Base-by-base conservation (phyloP, 2,888 invertebrate genomes). In the Rhabditophanes sp. region DNA sequence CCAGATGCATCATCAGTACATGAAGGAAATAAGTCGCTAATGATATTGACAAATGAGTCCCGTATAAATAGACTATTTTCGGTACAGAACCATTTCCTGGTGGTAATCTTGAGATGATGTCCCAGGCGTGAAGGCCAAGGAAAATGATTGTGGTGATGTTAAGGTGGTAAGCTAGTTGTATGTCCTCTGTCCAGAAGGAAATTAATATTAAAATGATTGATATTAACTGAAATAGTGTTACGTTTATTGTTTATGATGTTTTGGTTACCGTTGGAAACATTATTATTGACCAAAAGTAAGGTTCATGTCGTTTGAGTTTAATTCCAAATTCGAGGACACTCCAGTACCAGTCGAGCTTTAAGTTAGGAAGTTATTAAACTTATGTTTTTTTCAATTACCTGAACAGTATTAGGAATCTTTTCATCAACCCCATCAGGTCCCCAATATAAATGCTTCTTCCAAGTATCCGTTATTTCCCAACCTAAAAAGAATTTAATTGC, bases 261-360 rank as follows among this genome's bases (percentile, higher is more conserved):
- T 5, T n/a, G 6, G 41, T 34, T 25, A 63, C 56, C 30, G 44
- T 44, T 7, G 64, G 64, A 15, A 52, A 12, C 4, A 56, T 15
- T 19, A 57, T 26, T 3, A 56, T 54, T 27, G 46, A 27, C 8
- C 41, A 36, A 33, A 50, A 48, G 35, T 64, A 64, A 7, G 64
- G 64, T 1, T 54, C 46, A 20, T 64, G 63, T 5, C 64, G 47
- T 24, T 50, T 42, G 14, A 64, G 29, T 12, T 37, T 29, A 7
- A 64, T 37, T 17, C 64, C 59, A 25, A 64, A 64, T 35, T 62
- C 63, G 25, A 63, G 37, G 12, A 62, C 39, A 1, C 56, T 56
- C 63, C 63, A 62, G 34, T 64, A 63, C 34, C 45, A 49, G 28
- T 60, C 60, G n/a, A 49, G 41, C 39, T 43, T 29, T 20, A 37